Percentiles rank a stretch among this genome's conserved stretches.
phyloP scores from a whole-genome alignment of 2,888 invertebrate species.

The Leucophora obtusa region DNA sequence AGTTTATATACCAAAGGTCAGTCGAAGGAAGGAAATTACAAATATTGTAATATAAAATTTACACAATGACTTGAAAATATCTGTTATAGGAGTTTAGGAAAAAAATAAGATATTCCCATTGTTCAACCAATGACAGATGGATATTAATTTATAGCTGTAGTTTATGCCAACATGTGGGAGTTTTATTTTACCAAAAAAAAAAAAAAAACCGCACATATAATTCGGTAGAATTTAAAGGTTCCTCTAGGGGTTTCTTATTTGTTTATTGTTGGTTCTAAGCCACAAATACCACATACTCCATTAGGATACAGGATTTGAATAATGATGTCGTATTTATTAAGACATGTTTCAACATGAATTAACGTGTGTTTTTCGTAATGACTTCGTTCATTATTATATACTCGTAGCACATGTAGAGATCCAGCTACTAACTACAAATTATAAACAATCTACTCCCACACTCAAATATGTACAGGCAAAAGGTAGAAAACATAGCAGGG shows the following conservation, averaged over 20 bases:
- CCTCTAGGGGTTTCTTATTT: neutral
- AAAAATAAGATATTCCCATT: slow-evolving; percentile 5
- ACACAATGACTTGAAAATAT: slow-evolving; percentile 7
- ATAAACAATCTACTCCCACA: neutral
- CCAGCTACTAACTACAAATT: neutral
- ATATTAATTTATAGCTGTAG: slow-evolving; percentile 36
- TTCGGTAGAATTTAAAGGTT: slow-evolving; percentile 24
- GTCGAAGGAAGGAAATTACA: neutral
- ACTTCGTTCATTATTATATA: slow-evolving; percentile 43
- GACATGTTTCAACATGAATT: slow-evolving; percentile 58
- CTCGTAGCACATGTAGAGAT: neutral
- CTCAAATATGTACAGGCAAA: neutral
- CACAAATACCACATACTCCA: neutral
- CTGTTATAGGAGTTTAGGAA: neutral
- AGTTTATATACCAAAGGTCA: slow-evolving; percentile 15
- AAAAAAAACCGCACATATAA: slow-evolving; percentile 34
- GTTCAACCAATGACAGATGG: slow-evolving; percentile 22
- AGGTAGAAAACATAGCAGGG: neutral
- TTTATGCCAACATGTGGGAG: neutral
- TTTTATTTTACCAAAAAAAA: neutral
- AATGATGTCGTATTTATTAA: slow-evolving; percentile 61
- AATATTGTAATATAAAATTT: neutral
- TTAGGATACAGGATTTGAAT: slow-evolving; percentile 45
- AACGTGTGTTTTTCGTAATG: slow-evolving; percentile 57
- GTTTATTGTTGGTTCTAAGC: neutral